Evolutionary conservation across 2,113 vertebrate genomes (phyloP), one percentile per base, ranked within the genome.

Genomic region (Tylochromis polylepis): DNA sequence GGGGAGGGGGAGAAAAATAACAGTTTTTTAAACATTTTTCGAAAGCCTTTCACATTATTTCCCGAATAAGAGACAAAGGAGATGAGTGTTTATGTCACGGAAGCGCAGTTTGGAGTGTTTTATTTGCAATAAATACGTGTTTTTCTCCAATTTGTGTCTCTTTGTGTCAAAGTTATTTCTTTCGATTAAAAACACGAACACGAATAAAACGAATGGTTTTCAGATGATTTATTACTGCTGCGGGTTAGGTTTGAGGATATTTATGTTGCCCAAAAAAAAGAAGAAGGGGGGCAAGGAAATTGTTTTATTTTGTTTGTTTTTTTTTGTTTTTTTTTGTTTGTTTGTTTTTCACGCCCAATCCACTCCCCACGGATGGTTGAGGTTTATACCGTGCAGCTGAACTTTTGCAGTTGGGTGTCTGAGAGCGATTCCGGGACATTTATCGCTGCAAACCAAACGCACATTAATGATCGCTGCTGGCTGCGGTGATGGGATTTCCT

Each of bases 41-140:
- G 16, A 65, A 34, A 62, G 43, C 9, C 20, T 67, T 2, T 2
- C 1, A 27, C 36, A 84, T 77, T 57, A 38, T 91, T 90, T 85
- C 0, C 78, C 86, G 57, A 83, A 38, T 62, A 11, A 87, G 27
- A 49, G 16, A 75, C 80, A 58, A 27, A 0, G 6, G 1, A 34
- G 8, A 79, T 1, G 6, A 58, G n/a, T 77, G 62, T 85, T 81
- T 41, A 89, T 75, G 15, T 38, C 51, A 22, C 8, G 2, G n/a
- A 6, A 60, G 15, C 15, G 7, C 75, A 85, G 22, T 85, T 93
- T 90, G 16, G 10, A 78, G 36, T 88, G 82, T 85, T 85, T 29
- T 88, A 86, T 84, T 89, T 87, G 29, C 55, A 95, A 95, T 91
- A 95, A 95, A 94, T 29, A 90, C 29, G 22, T 29, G 4, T 88